Percentiles rank a stretch among this genome's conserved stretches.
phyloP scores from a whole-genome alignment of 1,140 invertebrate species.

The Andrena cerasifolii region DNA sequence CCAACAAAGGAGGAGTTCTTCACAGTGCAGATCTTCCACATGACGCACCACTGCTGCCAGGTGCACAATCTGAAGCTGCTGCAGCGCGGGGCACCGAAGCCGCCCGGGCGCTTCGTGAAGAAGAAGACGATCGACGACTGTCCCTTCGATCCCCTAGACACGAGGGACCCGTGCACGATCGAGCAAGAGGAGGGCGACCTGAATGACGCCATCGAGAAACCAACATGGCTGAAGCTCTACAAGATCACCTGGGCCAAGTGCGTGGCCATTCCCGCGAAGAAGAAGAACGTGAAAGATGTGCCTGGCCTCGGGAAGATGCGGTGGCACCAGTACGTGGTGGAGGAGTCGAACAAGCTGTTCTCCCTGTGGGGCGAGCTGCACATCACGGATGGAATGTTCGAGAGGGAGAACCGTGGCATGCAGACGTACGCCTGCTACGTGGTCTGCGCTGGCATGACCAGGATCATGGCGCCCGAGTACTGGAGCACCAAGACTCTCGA shows the following conservation, averaged over 20 bases:
- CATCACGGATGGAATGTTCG: slow-evolving; percentile 68
- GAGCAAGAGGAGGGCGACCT: slow-evolving; percentile 41
- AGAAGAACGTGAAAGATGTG: slow-evolving; percentile 12
- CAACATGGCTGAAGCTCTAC: slow-evolving; percentile 62
- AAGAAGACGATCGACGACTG: slow-evolving; percentile 57
- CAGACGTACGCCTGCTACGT: slow-evolving; percentile 73
- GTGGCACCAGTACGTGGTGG: slow-evolving; percentile 73
- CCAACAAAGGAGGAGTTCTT: slow-evolving; percentile 11
- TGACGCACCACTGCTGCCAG: slow-evolving; percentile 67
- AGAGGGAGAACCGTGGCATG: slow-evolving; percentile 67
- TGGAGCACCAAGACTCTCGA: slow-evolving; percentile 72
- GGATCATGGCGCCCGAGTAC: slow-evolving; percentile 75
- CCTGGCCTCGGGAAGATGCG: slow-evolving; percentile 34
- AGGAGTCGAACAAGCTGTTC: slow-evolving; percentile 67
- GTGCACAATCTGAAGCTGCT: slow-evolving; percentile 70
- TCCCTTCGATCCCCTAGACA: slow-evolving; percentile 50
- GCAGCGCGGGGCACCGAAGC: slow-evolving; percentile 23
- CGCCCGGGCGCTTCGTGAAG: slow-evolving; percentile 18
- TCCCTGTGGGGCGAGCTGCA: slow-evolving; percentile 73
- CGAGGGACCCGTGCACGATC: slow-evolving; percentile 38
- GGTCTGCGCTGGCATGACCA: slow-evolving; percentile 74
- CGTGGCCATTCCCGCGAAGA: background rate
- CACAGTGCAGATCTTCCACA: slow-evolving; percentile 68
- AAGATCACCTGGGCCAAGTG: slow-evolving; percentile 65
- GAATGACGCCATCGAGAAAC: slow-evolving; percentile 58